Base-by-base conservation (phyloP, 2,113 vertebrate species). In the Brachyistius frenatus region DNA sequence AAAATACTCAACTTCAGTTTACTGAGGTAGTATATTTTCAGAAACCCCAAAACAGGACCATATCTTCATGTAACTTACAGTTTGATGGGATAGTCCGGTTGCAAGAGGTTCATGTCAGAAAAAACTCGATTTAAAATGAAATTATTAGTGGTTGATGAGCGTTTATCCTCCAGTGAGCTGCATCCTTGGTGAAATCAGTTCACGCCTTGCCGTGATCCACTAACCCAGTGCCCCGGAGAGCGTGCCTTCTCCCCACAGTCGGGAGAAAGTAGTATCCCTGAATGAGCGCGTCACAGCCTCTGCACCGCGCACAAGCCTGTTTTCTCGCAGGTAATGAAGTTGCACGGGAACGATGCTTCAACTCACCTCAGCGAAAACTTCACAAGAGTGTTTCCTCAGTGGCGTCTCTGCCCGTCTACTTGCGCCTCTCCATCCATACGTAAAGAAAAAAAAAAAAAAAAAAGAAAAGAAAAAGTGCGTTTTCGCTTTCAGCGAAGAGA, bases 331-430 rank as follows among this genome's bases (percentile, higher is more conserved):
- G 23, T 23, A 23, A 23, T 23, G 23, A 23, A 23, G 23, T 23
- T 23, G 23, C 23, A 23, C 23, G 23, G 37, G 30, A 6, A 8
- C 41, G 31, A 78, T 35, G 64, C 46, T 70, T 74, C 1, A 7
- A 90, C 94, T 93, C 62, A 95, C 94, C 93, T 90, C 86, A 66
- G 41, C 46, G 62, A 88, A 87, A 91, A 93, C 87, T 92, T 92
- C 83, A 73, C 84, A 33, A 55, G 65, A 80, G 69, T 52, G 47
- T 72, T 86, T 85, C 73, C 84, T 88, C 73, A 88, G 79, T 60
- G 72, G 71, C 75, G 87, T 78, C 83, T 80, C 31, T 68, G 81
- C 35, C 56, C 57, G 58, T 86, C 81, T 89, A 86, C 78, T 81
- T 91, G 89, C 79, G 75, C 60, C 64, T 57, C 80, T 88, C 82